Conservation (phyloP, 2,888 invertebrate genomes). For the Rhamphomyia laevipes region DNA sequence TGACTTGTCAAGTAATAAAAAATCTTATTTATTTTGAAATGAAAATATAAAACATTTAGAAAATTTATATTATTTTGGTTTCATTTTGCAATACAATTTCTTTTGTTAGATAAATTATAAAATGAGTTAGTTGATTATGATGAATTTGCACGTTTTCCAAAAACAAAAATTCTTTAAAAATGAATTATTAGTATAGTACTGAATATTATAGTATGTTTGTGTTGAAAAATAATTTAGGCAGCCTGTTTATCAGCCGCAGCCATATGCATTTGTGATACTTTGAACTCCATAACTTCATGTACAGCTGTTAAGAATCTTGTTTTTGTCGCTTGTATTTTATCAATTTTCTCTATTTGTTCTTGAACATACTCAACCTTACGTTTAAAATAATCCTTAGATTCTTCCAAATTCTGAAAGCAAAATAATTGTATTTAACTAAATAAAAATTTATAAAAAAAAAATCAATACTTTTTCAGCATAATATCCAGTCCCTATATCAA, state of each 20-base stretch:
- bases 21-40: neutral
- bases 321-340: slow-evolving; percentile 52
- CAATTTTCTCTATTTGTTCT: slow-evolving; percentile 91
- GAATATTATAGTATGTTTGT: too few species aligned
- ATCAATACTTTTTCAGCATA: slow-evolving; percentile 78
- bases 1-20: neutral
- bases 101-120: neutral
- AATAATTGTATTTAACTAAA: neutral
- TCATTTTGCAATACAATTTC: neutral
- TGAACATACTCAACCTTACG: slow-evolving; percentile 82
- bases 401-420: slow-evolving; percentile 51
- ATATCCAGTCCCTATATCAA: slow-evolving; percentile 96
- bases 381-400: slow-evolving; percentile 85
- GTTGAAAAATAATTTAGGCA: slow-evolving; percentile 1
- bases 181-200: too few species aligned
- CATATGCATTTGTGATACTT: slow-evolving; percentile 19
- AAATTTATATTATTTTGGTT: neutral
- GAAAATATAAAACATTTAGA: neutral
- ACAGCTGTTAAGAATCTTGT: slow-evolving; percentile 67
- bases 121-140: neutral
- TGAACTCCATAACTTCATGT: slow-evolving; percentile 58
- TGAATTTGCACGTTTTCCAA: too few species aligned
- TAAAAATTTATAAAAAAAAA: neutral
- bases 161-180: too few species aligned
- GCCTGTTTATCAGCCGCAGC: slow-evolving; percentile 23